Conservation (phyloP, 1,140 invertebrate genomes). For the Tribolium castaneum region DNA sequence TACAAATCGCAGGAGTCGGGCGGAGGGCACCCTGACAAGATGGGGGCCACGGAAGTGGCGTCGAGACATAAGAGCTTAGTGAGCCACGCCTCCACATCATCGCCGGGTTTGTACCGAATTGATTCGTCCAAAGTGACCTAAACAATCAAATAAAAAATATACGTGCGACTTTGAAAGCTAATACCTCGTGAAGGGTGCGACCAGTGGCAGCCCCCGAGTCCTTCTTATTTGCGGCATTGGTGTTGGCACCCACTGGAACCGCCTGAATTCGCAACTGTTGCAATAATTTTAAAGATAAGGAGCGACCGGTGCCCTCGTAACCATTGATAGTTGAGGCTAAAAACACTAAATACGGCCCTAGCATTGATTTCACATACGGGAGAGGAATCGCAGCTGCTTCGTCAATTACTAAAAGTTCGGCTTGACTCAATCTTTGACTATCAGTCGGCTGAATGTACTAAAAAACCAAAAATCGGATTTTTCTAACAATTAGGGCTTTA, state of each 20-base stretch:
- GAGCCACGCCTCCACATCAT: conserved; percentile 93
- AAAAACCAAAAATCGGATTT: conserved; percentile 51
- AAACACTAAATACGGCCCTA: conserved; percentile 95
- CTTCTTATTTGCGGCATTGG: conserved; percentile 64
- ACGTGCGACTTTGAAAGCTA: too few relatives aligned
- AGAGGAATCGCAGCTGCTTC: conserved; percentile 99
- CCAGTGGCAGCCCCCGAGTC: conserved; percentile 65
- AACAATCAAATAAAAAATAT: not conserved
- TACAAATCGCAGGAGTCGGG: conserved; percentile 92
- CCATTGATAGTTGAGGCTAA: conserved; percentile 98
- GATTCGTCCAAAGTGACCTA: conserved; percentile 90
- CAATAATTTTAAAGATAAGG: conserved; percentile 94
- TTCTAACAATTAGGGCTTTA: not conserved
- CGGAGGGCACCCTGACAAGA: conserved; percentile 84
- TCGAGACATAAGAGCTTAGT: conserved; percentile 93
- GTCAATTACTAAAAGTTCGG: conserved; percentile 96
- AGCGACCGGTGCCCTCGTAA: conserved; percentile 99
- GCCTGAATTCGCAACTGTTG: conserved; percentile 83
- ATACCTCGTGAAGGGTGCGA: conserved; percentile 67
- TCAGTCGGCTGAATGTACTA: conserved; percentile 96
- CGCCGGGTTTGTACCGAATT: conserved; percentile 91
- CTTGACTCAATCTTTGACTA: conserved; percentile 87
- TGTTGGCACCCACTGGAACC: conserved; percentile 64
- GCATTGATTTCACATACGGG: conserved; percentile 89
- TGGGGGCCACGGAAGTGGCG: conserved; percentile 73